A percentile compares a stretch with the other conserved stretches of the same genome.
phyloP scores from a whole-genome alignment of 2,888 invertebrate species.

The Gibbula magus region DNA sequence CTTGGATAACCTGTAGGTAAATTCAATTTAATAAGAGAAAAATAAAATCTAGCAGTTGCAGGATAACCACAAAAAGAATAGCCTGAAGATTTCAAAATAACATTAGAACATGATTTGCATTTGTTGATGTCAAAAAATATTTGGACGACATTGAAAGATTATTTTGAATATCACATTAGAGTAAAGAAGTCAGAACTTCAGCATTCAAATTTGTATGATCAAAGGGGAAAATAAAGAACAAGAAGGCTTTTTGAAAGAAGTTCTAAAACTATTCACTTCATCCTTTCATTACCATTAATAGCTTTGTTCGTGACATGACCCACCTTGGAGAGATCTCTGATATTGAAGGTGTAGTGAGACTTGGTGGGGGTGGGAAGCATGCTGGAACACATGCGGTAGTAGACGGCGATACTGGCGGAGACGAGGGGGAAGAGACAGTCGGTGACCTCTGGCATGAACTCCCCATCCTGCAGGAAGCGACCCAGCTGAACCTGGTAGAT shows the following conservation, averaged over 20 bases:
- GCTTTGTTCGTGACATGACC: no score
- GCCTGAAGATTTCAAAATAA: neutral
- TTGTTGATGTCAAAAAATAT: no score
- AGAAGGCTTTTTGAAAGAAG: no score
- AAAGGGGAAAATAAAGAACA: neutral
- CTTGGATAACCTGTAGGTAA: constrained; percentile 68
- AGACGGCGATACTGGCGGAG: constrained; percentile 72
- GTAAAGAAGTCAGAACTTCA: no score
- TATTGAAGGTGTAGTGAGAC: constrained; percentile 75
- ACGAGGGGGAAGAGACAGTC: constrained; percentile 71
- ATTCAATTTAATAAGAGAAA: neutral
- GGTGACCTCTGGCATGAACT: constrained; percentile 72
- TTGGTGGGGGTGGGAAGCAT: constrained; percentile 75
- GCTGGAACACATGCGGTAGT: constrained; percentile 70
- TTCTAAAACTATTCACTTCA: neutral
- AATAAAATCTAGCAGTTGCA: neutral
- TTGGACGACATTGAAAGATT: no score
- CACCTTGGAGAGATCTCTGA: constrained; percentile 74
- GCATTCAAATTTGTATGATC: no score
- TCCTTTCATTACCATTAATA: neutral
- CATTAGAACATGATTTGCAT: no score
- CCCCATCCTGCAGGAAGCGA: constrained; percentile 72
- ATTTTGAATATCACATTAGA: no score
- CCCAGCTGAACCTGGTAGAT: constrained; percentile 75
- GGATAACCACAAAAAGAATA: neutral